Base-by-base conservation (phyloP, 2,888 invertebrate species). In the Eristalis pertinax region DNA sequence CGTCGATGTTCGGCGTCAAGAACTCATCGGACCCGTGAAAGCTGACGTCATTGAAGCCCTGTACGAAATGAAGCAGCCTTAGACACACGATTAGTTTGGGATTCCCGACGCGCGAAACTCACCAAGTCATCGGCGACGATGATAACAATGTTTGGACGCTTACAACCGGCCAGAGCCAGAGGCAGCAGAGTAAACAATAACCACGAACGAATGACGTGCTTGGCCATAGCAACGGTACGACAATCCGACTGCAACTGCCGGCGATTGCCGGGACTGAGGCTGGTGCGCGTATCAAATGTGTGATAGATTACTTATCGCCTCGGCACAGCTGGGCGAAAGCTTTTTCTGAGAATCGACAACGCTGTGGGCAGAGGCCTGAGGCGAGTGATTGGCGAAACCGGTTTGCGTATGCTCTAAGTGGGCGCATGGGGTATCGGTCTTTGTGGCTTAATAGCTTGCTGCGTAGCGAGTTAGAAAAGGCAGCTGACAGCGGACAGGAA, bases 21-120 rank as follows among this genome's bases (percentile, higher is more conserved):
- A 98, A 98, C 93, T 98, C 96, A 91, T 96, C 94, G 0, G 97
- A 97, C 0, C 98, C 98, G 90, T 98, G 98, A 91, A 97, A 98
- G 73, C 98, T 96, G 2, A 98, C 96, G 91, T 98, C 98, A 91
- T 98, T 97, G 96, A 97, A 98, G 13, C 98, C 98, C 98, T 98
- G 92, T 41, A 15, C 26, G 50, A 74, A 79, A 69, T n/a, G 50
- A 15, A 68, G 67, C 41, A 50, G 5, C 4, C 26, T 26, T 26
- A 24, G 5, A 1, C 24, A 26, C 60, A 24, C 43, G 4, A 43
- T n/a, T 4, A 4, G 13, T 15, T 7, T 8, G n/a, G 19, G 8
- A 50, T 7, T 50, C 19, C 19, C 19, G 8, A n/a, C n/a, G 43
- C 43, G 15, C 32, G 50, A 8, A 7, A 62, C 15, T 13, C 15